phyloP scores from a whole-genome alignment of 1,140 invertebrate species.

The Brachionus rubens region DNA sequence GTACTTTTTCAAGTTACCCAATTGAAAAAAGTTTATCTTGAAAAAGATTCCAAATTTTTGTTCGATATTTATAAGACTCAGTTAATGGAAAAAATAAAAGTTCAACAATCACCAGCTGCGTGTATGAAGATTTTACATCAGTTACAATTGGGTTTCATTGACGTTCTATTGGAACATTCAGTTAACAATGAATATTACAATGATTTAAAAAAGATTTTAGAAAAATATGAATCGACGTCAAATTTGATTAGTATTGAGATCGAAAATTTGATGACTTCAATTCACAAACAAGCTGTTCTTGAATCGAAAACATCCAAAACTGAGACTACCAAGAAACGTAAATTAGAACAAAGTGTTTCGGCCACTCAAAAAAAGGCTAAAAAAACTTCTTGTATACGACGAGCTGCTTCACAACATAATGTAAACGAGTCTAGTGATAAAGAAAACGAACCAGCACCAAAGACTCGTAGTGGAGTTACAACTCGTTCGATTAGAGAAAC shows the following conservation, averaged over 20 bases:
- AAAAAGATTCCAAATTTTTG: background rate
- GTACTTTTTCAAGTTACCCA: conserved; percentile 3
- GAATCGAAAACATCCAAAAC: too few relatives aligned
- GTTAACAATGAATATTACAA: background rate
- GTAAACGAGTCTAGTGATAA: background rate
- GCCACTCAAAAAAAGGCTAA: background rate
- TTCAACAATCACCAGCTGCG: background rate
- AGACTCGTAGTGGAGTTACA: background rate
- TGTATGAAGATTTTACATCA: conserved; percentile 31
- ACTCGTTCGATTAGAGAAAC: background rate
- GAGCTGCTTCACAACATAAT: background rate
- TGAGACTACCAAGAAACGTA: background rate
- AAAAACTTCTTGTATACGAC: background rate
- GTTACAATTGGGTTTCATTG: conserved; percentile 4
- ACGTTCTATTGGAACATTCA: conserved; percentile 14
- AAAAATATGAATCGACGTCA: conserved; percentile 15
- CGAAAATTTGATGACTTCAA: conserved; percentile 3
- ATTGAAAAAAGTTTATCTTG: conserved; percentile 3
- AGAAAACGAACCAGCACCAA: background rate
- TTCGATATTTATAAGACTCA: conserved; percentile 12
- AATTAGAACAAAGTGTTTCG: background rate
- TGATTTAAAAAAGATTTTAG: conserved; percentile 5
- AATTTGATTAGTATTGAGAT: conserved; percentile 11
- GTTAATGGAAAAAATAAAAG: background rate
- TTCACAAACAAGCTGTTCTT: too few relatives aligned